These are phyloP conservation scores for Onychomys arenicola DNA, from an alignment of 2,797 vertebrate species.

Conservation along the genomic window DNA sequence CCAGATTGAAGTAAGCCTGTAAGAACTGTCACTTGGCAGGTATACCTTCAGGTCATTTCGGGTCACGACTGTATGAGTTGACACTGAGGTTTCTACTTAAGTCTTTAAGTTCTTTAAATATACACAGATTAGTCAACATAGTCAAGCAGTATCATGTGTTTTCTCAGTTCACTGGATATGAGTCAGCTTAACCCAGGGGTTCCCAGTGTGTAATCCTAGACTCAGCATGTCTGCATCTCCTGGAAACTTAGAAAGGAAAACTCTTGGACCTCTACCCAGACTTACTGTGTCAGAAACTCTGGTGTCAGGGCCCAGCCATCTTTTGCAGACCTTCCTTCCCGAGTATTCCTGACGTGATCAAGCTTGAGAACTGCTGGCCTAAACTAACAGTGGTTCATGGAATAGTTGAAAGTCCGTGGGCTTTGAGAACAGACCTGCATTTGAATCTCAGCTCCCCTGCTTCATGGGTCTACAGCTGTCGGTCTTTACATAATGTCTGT, in stretches of 20 bases:
- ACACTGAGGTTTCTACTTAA: constrained; percentile 27
- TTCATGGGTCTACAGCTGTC: not conserved
- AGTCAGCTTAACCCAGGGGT: not conserved
- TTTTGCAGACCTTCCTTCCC: not conserved
- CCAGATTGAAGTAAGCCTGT: not conserved
- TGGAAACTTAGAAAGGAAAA: not conserved
- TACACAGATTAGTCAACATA: constrained; percentile 26
- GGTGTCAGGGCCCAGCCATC: not conserved
- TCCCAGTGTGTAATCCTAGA: not conserved
- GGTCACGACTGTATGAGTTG: not conserved
- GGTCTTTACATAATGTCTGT: not conserved
- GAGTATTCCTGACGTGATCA: not conserved
- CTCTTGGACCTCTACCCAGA: not conserved
- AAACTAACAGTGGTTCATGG: not conserved
- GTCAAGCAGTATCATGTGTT: not conserved
- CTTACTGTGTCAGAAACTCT: not conserved
- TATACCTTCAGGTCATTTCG: not conserved
- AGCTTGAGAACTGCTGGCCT: not conserved
- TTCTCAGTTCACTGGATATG: constrained; percentile 24
- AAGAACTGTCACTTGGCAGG: too few species aligned
- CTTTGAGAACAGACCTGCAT: not conserved
- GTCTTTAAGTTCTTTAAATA: constrained; percentile 53
- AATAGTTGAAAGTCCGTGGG: not conserved
- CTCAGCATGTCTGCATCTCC: not conserved
- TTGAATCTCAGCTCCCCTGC: not conserved